Conservation (phyloP, 2,888 invertebrate species). For the Drosophila multiciliata region DNA sequence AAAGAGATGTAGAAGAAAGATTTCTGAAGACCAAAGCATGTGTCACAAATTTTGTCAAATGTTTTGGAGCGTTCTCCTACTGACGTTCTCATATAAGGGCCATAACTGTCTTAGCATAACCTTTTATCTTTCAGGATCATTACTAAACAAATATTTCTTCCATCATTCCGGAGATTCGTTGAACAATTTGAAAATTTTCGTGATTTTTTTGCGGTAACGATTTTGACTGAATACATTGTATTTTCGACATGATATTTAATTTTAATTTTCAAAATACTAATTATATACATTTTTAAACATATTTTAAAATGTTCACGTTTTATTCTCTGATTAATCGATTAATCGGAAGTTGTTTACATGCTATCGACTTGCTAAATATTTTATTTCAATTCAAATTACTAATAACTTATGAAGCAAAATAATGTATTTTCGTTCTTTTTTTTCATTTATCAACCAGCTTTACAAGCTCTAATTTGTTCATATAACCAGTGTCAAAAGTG, state of each 20-base stretch:
- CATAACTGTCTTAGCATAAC: not conserved
- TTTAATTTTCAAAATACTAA: not conserved
- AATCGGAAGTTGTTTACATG: not conserved
- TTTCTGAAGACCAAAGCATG: too few relatives aligned
- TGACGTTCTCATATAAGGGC: not conserved
- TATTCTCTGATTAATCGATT: not conserved
- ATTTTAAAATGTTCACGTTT: not conserved
- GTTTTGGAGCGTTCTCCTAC: not conserved
- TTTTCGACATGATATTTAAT: not conserved
- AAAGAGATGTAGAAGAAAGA: not conserved
- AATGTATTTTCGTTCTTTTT: not conserved
- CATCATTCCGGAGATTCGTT: not conserved
- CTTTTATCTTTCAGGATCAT: not conserved
- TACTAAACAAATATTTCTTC: not conserved
- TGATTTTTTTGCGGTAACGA: not conserved
- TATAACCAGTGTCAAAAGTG: not conserved
- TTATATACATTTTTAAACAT: not conserved
- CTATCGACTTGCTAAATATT: not conserved
- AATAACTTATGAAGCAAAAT: not conserved
- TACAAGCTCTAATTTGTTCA: not conserved
- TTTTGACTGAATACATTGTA: not conserved
- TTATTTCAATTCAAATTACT: not conserved
- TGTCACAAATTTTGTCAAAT: not conserved
- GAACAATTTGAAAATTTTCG: not conserved
- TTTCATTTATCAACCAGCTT: not conserved